These are phyloP conservation scores for Apis dorsata DNA, from an alignment of 1,140 invertebrate genomes.

Conservation along the genomic window DNA sequence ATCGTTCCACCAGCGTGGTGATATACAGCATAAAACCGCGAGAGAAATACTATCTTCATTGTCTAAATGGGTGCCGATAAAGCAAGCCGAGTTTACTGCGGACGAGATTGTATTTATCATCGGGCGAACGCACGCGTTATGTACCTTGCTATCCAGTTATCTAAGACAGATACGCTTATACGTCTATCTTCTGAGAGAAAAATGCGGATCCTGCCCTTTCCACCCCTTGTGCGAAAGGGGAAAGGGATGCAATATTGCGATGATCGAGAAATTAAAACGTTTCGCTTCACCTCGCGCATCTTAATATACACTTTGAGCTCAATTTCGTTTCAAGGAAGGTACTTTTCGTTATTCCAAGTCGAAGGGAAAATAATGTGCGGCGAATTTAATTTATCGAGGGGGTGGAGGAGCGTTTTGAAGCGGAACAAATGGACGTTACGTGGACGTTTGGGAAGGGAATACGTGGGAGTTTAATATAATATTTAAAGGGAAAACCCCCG, in stretches of 20 bases:
- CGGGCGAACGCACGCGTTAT: constrained; percentile 59
- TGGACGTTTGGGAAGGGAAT: constrained; percentile 54
- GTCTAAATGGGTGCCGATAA: constrained; percentile 78
- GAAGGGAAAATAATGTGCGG: not conserved
- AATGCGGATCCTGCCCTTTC: constrained; percentile 28
- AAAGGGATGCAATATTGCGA: no score
- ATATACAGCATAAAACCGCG: constrained; percentile 74
- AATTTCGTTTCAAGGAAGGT: not conserved
- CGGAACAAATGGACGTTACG: constrained; percentile 15
- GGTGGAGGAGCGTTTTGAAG: not conserved
- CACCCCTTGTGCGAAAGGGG: no score
- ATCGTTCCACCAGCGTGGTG: constrained; percentile 57
- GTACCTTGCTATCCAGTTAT: constrained; percentile 62
- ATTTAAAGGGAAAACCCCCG: constrained; percentile 62
- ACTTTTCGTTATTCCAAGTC: not conserved
- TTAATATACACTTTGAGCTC: no score
- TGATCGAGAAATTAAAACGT: not conserved
- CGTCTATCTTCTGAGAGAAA: constrained; percentile 59
- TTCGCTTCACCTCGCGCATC: no score
- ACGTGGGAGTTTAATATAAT: constrained; percentile 72
- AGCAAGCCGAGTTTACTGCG: constrained; percentile 71
- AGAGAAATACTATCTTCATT: constrained; percentile 78
- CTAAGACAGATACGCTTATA: constrained; percentile 58
- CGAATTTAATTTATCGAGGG: not conserved
- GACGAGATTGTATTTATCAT: constrained; percentile 77